phyloP scores from a whole-genome alignment of 2,113 vertebrate genomes.

The Solenodon paradoxus region DNA sequence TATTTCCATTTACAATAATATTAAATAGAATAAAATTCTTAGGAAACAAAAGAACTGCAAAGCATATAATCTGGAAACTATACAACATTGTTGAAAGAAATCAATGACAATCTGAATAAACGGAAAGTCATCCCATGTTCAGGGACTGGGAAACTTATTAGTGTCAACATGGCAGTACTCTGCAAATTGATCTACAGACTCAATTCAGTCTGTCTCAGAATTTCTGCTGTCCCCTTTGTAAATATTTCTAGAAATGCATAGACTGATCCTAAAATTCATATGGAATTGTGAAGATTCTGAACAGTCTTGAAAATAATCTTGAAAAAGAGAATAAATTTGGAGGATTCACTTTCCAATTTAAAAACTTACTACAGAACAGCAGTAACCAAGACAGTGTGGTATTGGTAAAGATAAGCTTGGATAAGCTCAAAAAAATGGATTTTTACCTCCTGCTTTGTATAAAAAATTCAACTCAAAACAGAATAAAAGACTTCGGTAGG shows the following conservation, averaged over 20 bases:
- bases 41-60: neutral
- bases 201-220: neutral
- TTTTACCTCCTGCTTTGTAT: neutral
- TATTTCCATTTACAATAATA: neutral
- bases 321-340: slow-evolving; percentile 1
- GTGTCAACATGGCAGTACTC: neutral
- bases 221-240: neutral
- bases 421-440: neutral
- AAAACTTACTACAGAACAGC: neutral
- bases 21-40: neutral
- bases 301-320: neutral
- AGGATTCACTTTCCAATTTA: neutral
- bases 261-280: neutral
- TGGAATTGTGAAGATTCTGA: neutral
- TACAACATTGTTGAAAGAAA: neutral
- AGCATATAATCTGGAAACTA: neutral
- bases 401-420: too few relatives aligned
- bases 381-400: too few relatives aligned
- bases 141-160: neutral
- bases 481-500: too few relatives aligned
- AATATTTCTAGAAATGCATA: neutral
- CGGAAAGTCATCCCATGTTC: neutral
- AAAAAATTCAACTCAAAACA: neutral
- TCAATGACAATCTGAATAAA: neutral
- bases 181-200: neutral